Base-by-base conservation (phyloP, 2,888 invertebrate genomes). In the Mesoligia furuncula region DNA sequence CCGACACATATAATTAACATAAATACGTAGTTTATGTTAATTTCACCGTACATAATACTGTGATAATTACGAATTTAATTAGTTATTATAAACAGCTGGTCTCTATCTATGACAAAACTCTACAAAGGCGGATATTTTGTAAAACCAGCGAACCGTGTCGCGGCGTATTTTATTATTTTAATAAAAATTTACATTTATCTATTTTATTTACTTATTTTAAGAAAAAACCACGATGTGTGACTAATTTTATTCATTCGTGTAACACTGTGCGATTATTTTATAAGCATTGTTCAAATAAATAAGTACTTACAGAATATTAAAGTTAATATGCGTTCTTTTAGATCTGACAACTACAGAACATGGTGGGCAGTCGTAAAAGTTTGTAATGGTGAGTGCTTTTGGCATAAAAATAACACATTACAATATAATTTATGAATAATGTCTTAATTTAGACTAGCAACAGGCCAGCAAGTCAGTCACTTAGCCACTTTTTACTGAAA, bases 1-100 rank as follows among this genome's bases (percentile, higher is more conserved):
- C 80, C 80, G 76, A 74, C 80, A 64, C 72, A 83, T 79, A 65
- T 36, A 66, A 83, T 88, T 88, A 81, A 36, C 81, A 85, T 87
- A 77, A 80, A 75, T 83, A 87, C 48, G 65, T 83, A 80, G 72
- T 81, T 83, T 80, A 85, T 83, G 85, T 75, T 78, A 83, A 87
- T 85, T 78, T 62, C 62, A 70, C 48, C 51, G 79, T 39, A 78
- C 76, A 76, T 87, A 84, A 85, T 69, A 85, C 84, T 67, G 84
- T 83, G 86, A 85, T 89, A 89, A 88, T 83, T 87, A 86, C 42
- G 78, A 79, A 71, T 86, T 65, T 89, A 88, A 90, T 89, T 89
- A 88, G 78, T 84, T 86, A 88, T 85, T 82, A 77, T 77, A 87
- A 85, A 83, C 80, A 87, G 81, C 74, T 72, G 72, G 81, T 70